Conservation (phyloP, 64 coral and sea anemone species). For the Acropora tenuis region DNA sequence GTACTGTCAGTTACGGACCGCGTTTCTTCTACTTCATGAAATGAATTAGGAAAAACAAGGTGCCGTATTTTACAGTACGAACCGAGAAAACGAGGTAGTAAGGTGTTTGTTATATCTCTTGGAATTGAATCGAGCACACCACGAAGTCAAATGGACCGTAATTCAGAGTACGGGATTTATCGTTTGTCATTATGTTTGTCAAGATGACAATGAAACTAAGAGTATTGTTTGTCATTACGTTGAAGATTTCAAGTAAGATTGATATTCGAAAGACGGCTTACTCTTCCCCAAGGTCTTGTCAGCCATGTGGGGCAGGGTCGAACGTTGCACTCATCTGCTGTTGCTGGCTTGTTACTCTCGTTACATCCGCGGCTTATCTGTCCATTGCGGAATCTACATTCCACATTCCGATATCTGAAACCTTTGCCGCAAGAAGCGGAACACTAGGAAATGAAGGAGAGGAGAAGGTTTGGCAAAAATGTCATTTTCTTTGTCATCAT, state of each 20-base stretch:
- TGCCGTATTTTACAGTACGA: no score
- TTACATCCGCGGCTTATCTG: constrained; percentile 55
- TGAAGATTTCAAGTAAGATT: no score
- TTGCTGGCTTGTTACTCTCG: constrained; percentile 15
- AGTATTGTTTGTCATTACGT: no score
- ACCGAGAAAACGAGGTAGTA: no score
- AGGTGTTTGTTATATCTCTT: neutral
- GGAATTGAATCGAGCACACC: neutral
- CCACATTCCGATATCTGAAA: constrained; percentile 13
- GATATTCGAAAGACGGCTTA: neutral
- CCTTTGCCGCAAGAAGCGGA: constrained; percentile 31
- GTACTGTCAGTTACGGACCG: no score
- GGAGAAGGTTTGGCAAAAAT: neutral
- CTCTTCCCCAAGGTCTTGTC: constrained; percentile 30
- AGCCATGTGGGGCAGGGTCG: constrained; percentile 56
- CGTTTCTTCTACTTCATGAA: no score
- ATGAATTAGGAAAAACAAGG: no score
- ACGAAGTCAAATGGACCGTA: neutral
- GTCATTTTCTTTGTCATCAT: neutral
- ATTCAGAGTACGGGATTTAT: no score
- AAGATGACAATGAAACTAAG: no score
- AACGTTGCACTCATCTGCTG: neutral
- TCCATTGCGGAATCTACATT: constrained; percentile 36
- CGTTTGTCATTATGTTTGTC: no score
- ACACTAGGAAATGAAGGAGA: neutral